Evolutionary conservation across 2,113 vertebrate species (phyloP).

Genomic region (Procavia capensis): DNA sequence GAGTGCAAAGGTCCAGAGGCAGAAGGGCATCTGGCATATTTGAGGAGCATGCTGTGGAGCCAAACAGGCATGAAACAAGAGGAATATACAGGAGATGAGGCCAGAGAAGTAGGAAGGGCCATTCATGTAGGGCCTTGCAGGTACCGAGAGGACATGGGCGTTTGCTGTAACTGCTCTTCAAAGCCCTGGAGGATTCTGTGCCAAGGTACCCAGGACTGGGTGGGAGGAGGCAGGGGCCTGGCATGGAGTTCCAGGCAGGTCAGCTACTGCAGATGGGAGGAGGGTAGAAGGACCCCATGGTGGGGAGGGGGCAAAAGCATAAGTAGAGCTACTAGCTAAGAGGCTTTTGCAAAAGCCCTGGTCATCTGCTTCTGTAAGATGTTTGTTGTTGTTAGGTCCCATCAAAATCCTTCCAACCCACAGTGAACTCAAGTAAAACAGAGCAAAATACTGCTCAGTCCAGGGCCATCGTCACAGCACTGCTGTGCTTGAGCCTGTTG

Average conservation of each 20-base stretch:
- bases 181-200: not conserved
- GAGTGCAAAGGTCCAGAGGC: not conserved
- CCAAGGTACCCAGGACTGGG: not conserved
- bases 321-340: not conserved
- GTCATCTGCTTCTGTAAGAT: no score
- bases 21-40: not conserved
- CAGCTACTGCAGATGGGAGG: not conserved
- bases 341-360: not conserved
- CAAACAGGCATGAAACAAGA: not conserved
- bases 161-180: not conserved
- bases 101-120: not conserved
- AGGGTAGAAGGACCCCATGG: not conserved
- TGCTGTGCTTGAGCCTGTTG: no score
- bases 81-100: not conserved
- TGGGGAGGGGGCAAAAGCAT: not conserved
- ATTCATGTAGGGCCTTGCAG: no score
- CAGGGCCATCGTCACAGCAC: no score
- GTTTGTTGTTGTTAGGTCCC: no score
- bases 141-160: not conserved
- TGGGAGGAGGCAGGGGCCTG: not conserved
- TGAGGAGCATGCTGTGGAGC: not conserved
- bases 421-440: no score
- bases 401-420: no score
- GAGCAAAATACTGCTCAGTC: no score
- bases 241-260: not conserved